These are phyloP conservation scores for Macropus fuliginosus DNA, from an alignment of 2,797 vertebrate genomes.

Conservation along the genomic window DNA sequence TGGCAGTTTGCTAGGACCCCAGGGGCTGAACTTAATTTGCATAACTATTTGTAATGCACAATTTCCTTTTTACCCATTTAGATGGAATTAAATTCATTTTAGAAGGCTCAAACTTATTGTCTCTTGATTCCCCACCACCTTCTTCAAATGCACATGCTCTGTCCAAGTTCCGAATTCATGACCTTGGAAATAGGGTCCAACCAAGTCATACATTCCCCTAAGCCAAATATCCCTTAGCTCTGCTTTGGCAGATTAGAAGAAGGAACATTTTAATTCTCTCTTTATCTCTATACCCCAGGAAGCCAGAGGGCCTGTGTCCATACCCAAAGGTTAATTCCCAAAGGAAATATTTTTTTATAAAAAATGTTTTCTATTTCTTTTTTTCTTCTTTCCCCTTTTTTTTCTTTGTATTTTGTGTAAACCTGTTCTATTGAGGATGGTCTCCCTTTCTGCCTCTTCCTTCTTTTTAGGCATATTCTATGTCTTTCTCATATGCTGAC, in stretches of 20 bases:
- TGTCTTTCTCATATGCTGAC: not conserved
- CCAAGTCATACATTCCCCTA: not conserved
- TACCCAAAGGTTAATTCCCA: not conserved
- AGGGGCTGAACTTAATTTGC: conserved; percentile 64
- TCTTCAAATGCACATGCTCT: not conserved
- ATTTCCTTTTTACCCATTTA: conserved; percentile 70
- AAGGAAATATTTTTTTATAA: not conserved
- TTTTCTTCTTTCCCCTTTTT: not conserved
- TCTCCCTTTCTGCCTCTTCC: not conserved
- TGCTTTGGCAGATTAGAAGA: not conserved
- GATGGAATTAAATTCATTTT: conserved; percentile 67
- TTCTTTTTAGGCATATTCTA: not conserved
- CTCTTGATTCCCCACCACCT: conserved; percentile 36
- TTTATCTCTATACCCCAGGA: not conserved
- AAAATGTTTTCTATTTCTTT: not conserved
- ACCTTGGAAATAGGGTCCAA: not conserved
- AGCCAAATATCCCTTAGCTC: not conserved
- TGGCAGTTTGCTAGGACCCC: conserved; percentile 56
- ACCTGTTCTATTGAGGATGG: not conserved
- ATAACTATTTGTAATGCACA: conserved; percentile 63
- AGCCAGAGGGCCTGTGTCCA: not conserved
- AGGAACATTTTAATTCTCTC: not conserved
- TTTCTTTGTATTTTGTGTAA: not conserved
- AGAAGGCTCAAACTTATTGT: conserved; percentile 47
- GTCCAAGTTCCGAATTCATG: not conserved